These are phyloP conservation scores for Schizotus pectinicornis DNA, from an alignment of 2,888 invertebrate species.

Conservation along the genomic window DNA sequence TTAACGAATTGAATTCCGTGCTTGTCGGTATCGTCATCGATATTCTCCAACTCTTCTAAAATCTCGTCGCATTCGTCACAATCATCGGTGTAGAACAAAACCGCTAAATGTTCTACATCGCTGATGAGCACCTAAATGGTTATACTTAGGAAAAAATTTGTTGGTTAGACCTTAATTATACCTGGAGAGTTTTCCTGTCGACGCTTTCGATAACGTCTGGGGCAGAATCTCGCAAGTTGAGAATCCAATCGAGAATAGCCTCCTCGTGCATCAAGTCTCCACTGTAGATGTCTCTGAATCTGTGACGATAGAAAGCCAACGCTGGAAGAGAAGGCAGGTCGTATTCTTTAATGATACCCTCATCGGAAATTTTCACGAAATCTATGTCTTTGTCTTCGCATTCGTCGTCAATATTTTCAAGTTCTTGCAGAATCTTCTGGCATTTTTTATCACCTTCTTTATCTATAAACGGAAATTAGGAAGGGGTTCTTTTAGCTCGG, in stretches of 20 bases:
- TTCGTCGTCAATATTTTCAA: slow-evolving; percentile 93
- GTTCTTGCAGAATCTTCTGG: slow-evolving; percentile 83
- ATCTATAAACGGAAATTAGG: slow-evolving; percentile 62
- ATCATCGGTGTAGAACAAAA: slow-evolving; percentile 85
- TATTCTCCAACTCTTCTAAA: slow-evolving; percentile 87
- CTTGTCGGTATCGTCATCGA: slow-evolving; percentile 91
- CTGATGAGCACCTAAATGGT: slow-evolving; percentile 72
- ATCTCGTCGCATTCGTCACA: slow-evolving; percentile 86
- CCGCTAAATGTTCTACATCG: slow-evolving; percentile 90
- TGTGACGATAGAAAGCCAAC: slow-evolving; percentile 85
- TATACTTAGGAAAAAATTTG: not conserved
- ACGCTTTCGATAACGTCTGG: slow-evolving; percentile 92
- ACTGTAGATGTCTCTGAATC: slow-evolving; percentile 85
- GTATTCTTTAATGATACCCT: slow-evolving; percentile 85
- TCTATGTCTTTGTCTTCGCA: slow-evolving; percentile 91
- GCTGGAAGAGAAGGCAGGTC: slow-evolving; percentile 82
- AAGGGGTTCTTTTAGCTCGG: not conserved
- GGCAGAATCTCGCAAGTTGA: slow-evolving; percentile 80
- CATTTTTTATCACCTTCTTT: slow-evolving; percentile 89
- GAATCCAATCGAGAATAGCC: slow-evolving; percentile 87
- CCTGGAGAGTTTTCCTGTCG: slow-evolving; percentile 86
- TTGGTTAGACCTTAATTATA: slow-evolving; percentile 31
- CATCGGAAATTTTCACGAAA: slow-evolving; percentile 91
- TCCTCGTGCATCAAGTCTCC: slow-evolving; percentile 93
- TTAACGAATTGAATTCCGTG: slow-evolving; percentile 94